Conservation (phyloP, 2,113 vertebrate genomes). For the Tragelaphus buxtoni region DNA sequence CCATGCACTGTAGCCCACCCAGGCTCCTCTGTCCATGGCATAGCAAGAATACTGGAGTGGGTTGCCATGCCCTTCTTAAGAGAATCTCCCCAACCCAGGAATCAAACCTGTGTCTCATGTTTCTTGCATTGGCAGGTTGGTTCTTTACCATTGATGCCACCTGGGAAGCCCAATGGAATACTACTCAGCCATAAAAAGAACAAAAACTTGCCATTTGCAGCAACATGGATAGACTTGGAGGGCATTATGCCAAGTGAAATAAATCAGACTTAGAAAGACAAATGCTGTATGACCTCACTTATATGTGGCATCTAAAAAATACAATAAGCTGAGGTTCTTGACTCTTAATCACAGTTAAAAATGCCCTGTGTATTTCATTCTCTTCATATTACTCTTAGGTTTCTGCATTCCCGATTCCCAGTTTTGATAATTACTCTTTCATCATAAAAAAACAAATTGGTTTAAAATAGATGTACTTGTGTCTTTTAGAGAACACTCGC, state of each 20-base stretch:
- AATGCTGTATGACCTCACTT: background rate
- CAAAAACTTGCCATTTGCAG: background rate
- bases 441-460: background rate
- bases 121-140: background rate
- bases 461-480: background rate
- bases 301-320: background rate
- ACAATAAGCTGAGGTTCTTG: background rate
- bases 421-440: background rate
- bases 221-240: background rate
- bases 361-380: background rate
- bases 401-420: background rate
- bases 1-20: background rate
- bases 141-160: background rate
- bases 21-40: background rate
- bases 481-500: background rate
- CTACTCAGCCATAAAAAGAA: background rate
- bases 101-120: background rate
- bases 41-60: background rate
- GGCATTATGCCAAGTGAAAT: background rate
- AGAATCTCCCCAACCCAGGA: background rate
- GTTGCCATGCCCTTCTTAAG: background rate
- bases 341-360: accelerated
- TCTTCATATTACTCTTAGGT: background rate
- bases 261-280: background rate
- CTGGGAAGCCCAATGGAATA: background rate